These are phyloP conservation scores for Andrena trimmerana DNA, from an alignment of 2,888 invertebrate species.

Conservation along the genomic window DNA sequence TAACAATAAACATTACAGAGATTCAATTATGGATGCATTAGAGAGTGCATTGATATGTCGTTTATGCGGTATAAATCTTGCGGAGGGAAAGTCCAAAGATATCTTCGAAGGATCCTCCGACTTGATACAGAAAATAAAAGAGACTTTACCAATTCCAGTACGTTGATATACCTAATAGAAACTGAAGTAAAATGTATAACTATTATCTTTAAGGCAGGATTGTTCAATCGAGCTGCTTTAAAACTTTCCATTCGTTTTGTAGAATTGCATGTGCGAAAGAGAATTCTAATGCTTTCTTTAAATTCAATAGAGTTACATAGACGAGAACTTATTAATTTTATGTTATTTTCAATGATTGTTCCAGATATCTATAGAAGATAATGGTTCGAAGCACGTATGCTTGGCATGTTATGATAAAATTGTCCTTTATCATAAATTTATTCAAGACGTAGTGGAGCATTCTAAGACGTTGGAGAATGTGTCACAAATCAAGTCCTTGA, in stretches of 20 bases:
- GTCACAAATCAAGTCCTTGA: slow-evolving; percentile 24
- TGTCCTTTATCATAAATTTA: slow-evolving; percentile 57
- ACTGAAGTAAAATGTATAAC: not conserved
- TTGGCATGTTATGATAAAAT: slow-evolving; percentile 64
- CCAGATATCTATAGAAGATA: slow-evolving; percentile 67
- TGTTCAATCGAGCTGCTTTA: not conserved
- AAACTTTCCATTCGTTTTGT: not conserved
- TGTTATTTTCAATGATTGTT: slow-evolving; percentile 47
- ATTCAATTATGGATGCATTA: slow-evolving; percentile 55
- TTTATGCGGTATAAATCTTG: slow-evolving; percentile 63
- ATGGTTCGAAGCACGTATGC: slow-evolving; percentile 63
- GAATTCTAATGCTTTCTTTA: no score
- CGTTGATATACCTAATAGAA: slow-evolving; percentile 29
- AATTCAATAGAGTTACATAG: not conserved
- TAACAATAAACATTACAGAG: slow-evolving; percentile 43
- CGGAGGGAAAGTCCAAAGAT: slow-evolving; percentile 41
- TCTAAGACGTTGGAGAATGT: slow-evolving; percentile 37
- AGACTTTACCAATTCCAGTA: slow-evolving; percentile 67
- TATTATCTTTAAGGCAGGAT: not conserved
- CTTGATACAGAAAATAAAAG: slow-evolving; percentile 65
- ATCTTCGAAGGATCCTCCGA: slow-evolving; percentile 64
- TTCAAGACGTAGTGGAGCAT: slow-evolving; percentile 57
- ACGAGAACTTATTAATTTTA: slow-evolving; percentile 2
- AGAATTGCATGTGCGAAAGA: no score
- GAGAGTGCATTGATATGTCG: slow-evolving; percentile 58